Conservation (phyloP, 1,140 invertebrate genomes). For the Pectinophora gossypiella region DNA sequence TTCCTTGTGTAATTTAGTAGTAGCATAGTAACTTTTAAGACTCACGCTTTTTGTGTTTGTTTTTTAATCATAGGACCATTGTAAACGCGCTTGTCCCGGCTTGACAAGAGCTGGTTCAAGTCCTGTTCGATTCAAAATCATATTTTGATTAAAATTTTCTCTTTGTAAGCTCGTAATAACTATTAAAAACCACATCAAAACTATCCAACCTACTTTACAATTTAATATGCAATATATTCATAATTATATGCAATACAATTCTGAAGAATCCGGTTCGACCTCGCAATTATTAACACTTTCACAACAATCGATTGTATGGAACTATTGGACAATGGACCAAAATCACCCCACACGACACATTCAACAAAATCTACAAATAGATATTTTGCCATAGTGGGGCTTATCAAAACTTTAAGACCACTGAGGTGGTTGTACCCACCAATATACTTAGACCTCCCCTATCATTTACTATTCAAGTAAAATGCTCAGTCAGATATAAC, state of each 20-base stretch:
- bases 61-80: too few species aligned
- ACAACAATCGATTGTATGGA: constrained; percentile 16
- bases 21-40: too few species aligned
- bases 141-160: too few species aligned
- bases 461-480: not conserved
- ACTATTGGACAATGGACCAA: constrained; percentile 11
- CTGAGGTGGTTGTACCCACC: constrained; percentile 12
- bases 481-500: not conserved
- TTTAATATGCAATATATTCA: not conserved
- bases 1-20: too few species aligned
- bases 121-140: too few species aligned
- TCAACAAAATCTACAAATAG: constrained; percentile 31
- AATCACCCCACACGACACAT: constrained; percentile 10
- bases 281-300: constrained; percentile 3
- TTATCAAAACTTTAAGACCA: constrained; percentile 28
- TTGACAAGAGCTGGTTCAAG: too few species aligned
- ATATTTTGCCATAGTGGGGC: constrained; percentile 26
- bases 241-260: not conserved
- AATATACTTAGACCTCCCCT: constrained; percentile 3
- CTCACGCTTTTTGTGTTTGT: too few species aligned
- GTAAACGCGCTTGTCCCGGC: too few species aligned
- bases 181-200: too few species aligned
- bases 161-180: too few species aligned
- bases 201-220: too few species aligned
- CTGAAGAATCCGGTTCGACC: not conserved